Conservation (phyloP, 2,797 vertebrate genomes). For the Pelochelys cantorii region DNA sequence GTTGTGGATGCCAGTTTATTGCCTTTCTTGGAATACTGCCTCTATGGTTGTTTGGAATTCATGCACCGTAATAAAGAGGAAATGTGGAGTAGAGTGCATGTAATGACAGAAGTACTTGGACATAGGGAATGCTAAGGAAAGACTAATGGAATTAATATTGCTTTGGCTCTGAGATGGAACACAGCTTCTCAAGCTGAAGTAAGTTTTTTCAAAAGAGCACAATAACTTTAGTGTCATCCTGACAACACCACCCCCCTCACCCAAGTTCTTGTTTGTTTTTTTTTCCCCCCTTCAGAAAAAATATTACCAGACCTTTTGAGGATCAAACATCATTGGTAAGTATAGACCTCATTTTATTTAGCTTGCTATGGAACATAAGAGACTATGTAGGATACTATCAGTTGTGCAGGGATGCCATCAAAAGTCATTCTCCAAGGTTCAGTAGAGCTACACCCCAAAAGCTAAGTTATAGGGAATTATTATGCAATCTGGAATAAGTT, state of each 20-base stretch:
- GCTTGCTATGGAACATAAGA: background rate
- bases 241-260: background rate
- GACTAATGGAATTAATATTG: background rate
- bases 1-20: background rate
- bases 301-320: constrained; percentile 96
- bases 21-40: background rate
- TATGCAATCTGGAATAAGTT: background rate
- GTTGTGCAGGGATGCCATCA: background rate
- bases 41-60: background rate
- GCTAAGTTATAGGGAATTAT: background rate
- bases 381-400: background rate
- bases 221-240: background rate
- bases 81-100: background rate
- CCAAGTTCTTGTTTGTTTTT: background rate
- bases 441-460: background rate
- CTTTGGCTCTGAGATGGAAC: background rate
- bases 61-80: background rate
- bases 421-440: background rate
- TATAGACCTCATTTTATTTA: constrained; percentile 4
- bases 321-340: constrained; percentile 94
- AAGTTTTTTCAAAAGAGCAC: background rate
- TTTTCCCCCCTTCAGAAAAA: constrained; percentile 85
- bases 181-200: background rate
- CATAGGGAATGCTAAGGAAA: rapidly evolving
- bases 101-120: background rate